phyloP scores from a whole-genome alignment of 2,888 invertebrate genomes.

The Aspidiotus destructor region DNA sequence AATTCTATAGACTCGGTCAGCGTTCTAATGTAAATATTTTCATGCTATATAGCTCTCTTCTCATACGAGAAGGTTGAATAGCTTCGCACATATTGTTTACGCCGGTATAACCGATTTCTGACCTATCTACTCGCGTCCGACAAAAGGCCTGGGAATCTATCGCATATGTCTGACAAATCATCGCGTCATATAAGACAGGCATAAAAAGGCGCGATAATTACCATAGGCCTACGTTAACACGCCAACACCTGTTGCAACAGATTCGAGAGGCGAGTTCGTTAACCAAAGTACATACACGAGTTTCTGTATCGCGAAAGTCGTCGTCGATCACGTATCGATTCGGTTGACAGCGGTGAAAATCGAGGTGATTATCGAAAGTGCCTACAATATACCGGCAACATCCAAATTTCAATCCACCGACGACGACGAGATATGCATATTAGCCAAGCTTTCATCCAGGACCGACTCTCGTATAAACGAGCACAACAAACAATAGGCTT shows the following conservation, averaged over 20 bases:
- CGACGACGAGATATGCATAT: conserved; percentile 1
- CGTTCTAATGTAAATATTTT: no score
- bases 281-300: neutral
- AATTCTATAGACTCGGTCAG: no score
- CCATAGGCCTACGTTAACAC: neutral
- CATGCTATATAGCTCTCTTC: no score
- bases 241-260: neutral
- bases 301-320: neutral
- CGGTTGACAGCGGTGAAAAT: conserved; percentile 2
- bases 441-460: neutral
- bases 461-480: neutral
- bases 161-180: neutral
- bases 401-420: neutral
- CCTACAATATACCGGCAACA: neutral
- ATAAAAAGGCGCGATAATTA: conserved; percentile 1
- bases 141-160: no score
- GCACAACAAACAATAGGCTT: neutral
- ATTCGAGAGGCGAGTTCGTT: neutral
- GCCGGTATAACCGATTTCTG: no score
- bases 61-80: no score
- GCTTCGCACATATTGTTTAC: no score
- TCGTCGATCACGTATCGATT: conserved; percentile 1
- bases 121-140: no score
- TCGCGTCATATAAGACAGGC: neutral
- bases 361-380: neutral